Conservation (phyloP, 35 echinoderm and acorn worm species). For the Holothuria glaberrima region DNA sequence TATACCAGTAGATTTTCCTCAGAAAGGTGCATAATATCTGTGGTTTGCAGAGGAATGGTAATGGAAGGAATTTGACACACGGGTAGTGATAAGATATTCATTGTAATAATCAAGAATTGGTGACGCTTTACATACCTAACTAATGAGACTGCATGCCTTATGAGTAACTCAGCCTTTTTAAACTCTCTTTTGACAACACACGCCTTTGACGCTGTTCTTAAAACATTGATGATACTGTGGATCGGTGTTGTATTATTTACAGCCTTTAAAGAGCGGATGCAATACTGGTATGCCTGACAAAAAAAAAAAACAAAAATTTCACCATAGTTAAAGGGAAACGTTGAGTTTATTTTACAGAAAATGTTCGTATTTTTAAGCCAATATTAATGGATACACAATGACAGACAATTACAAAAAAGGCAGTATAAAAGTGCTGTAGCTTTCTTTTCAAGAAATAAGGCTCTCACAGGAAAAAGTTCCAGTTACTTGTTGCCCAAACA, state of each 20-base stretch:
- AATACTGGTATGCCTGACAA: conserved; percentile 83
- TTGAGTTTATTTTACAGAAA: too few species aligned
- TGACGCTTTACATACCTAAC: conserved; percentile 69
- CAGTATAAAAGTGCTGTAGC: too few species aligned
- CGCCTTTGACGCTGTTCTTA: conserved; percentile 86
- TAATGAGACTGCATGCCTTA: conserved; percentile 87
- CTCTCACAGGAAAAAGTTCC: too few species aligned
- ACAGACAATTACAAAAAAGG: too few species aligned
- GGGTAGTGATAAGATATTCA: background rate
- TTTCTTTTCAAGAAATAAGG: too few species aligned
- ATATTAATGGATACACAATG: too few species aligned
- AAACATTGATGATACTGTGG: conserved; percentile 75
- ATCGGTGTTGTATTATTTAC: conserved; percentile 71
- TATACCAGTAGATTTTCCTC: too few species aligned
- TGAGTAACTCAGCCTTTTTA: conserved; percentile 96
- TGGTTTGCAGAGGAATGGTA: background rate
- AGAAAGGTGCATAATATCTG: too few species aligned
- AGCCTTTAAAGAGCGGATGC: conserved; percentile 62
- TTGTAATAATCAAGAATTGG: background rate
- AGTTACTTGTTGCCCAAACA: too few species aligned
- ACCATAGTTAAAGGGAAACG: background rate
- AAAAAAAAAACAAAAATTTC: background rate
- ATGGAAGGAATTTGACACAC: background rate
- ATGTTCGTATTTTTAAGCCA: too few species aligned
- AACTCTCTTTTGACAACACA: conserved; percentile 96